These are phyloP conservation scores for Enteromius mattozi DNA, from an alignment of 2,797 vertebrate species.

Conservation along the genomic window DNA sequence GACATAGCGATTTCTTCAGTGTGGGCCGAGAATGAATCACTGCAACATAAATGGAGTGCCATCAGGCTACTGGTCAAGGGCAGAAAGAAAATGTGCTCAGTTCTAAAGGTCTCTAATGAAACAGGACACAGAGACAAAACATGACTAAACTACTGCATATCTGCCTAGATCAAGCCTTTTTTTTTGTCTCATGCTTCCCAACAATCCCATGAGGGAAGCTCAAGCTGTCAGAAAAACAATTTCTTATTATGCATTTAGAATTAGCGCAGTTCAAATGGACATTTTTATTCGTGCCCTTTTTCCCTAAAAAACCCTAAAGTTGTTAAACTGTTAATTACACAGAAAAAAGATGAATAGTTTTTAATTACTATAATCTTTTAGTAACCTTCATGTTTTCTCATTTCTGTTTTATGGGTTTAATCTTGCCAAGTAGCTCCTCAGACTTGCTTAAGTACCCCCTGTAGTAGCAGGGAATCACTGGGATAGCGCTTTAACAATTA, in stretches of 20 bases:
- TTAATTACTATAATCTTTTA: background rate
- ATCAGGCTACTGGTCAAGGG: constrained; percentile 12
- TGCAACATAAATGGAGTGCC: constrained; percentile 20
- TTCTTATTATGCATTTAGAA: background rate
- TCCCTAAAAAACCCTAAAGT: background rate
- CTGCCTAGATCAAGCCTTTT: background rate
- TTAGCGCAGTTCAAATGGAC: background rate
- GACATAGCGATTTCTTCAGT: constrained; percentile 23
- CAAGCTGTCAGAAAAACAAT: background rate
- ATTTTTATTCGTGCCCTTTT: background rate
- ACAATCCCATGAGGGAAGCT: background rate
- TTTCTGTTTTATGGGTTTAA: constrained; percentile 14
- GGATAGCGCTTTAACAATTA: background rate
- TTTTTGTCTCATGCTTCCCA: background rate
- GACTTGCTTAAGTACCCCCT: background rate
- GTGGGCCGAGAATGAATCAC: constrained; percentile 28
- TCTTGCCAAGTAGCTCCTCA: constrained; percentile 5
- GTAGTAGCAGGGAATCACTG: background rate
- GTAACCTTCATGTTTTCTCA: background rate
- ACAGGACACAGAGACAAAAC: constrained; percentile 17
- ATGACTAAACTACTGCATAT: background rate
- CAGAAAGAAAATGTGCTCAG: constrained; percentile 16
- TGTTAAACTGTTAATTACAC: background rate
- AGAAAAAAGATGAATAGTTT: background rate
- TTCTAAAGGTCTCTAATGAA: constrained; percentile 19